Base-by-base conservation (phyloP, 53 echinoderm and acorn worm species). In the Paracentrotus lividus region DNA sequence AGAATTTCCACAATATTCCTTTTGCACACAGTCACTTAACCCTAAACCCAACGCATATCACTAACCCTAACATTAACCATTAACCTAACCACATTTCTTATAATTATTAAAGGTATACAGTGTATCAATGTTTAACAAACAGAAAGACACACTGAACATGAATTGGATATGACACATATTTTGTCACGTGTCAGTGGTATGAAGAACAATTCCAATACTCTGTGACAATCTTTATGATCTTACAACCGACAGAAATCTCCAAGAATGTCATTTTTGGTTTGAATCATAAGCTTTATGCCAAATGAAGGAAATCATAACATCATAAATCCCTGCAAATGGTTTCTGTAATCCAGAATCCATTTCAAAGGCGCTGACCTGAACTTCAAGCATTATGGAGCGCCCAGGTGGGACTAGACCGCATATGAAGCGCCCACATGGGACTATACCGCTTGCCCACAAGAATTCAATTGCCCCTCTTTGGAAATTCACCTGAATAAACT, bases 301-400 rank as follows among this genome's bases (percentile, higher is more conserved):
- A 88, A 57, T 56, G 88, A 55, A 88, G 88, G 54, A 88, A 88
- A 88, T 88, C 88, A 38, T 53, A 58, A 88, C 88, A 88, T 55
- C 21, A 55, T 38, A 38, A 57, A 88, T 52, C 88, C 88, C 86
- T 12, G 18, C 56, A 55, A 88, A 38, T 55, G 54, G 54, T 29
- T 27, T 14, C 33, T 56, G 18, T 55, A 88, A 88, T 88, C 88
- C 88, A 38, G 51, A 88, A 88, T 88, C 88, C 88, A 88, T 88
- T 57, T 53, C 2, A 56, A 88, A 88, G 38, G 32, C 88, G 57
- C 38, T 88, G 88, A 88, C 88, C 88, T 88, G 54, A 88, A 88
- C 88, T 57, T 31, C n/a, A n/a, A n/a, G n/a, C n/a, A n/a, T n/a
- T n/a, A n/a, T n/a, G 33, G 14, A 13, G 58, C 88, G 26, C 27